A percentile compares a stretch with the other conserved stretches of the same genome.
Conservation (phyloP, 1,140 invertebrate genomes). For the Rhyacophila brunnea region DNA sequence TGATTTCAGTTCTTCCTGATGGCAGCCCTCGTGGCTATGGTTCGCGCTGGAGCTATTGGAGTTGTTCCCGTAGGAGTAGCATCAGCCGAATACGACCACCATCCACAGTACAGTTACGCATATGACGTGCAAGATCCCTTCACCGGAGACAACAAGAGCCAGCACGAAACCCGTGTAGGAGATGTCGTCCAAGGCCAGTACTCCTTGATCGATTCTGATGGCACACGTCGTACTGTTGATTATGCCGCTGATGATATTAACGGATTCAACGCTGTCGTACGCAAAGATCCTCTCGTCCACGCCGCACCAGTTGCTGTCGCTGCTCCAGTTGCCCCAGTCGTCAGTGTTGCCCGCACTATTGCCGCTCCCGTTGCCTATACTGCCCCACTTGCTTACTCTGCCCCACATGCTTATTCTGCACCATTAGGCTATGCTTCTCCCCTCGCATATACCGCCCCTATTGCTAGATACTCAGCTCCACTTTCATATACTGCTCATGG, state of each 20-base stretch:
- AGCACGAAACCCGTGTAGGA: conserved; percentile 60
- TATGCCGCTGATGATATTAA: conserved; percentile 61
- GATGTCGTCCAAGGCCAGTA: conserved; percentile 61
- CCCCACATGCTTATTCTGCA: conserved; percentile 36
- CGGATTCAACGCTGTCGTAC: conserved; percentile 43
- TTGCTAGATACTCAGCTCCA: conserved; percentile 29
- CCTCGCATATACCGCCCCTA: conserved; percentile 35
- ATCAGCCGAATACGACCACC: conserved; percentile 36
- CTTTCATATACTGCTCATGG: conserved; percentile 30
- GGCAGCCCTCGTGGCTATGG: conserved; percentile 37
- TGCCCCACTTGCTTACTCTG: conserved; percentile 30
- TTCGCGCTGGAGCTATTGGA: conserved; percentile 23
- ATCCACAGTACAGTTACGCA: conserved; percentile 61
- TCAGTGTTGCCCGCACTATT: conserved; percentile 53
- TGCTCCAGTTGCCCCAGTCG: conserved; percentile 56
- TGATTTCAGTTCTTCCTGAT: conserved; percentile 40
- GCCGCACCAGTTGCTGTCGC: conserved; percentile 19
- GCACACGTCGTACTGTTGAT: conserved; percentile 57
- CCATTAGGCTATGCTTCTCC: conserved; percentile 19
- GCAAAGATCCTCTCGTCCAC: conserved; percentile 28
- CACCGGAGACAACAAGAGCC: conserved; percentile 63
- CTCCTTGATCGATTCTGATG: conserved; percentile 59
- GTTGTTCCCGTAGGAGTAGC: conserved; percentile 32
- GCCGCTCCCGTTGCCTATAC: conserved; percentile 37
- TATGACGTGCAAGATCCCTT: conserved; percentile 61